Evolutionary conservation across 2,113 vertebrate species (phyloP), one percentile per base, ranked within the genome.

Genomic region (Taurulus bubalis): DNA sequence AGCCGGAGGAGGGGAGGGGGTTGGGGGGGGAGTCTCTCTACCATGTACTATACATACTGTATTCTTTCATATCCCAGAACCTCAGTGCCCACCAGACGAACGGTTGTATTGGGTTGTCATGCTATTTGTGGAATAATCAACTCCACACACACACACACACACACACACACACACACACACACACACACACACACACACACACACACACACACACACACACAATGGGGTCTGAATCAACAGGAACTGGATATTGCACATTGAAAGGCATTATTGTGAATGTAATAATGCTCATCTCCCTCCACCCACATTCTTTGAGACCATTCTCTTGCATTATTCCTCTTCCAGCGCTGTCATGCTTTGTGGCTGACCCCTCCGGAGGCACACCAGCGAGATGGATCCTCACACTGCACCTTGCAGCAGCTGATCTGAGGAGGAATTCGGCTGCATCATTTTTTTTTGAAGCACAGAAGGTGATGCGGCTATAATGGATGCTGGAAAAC

Each of bases 41-140:
- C 38, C 30, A 32, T 84, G 65, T 71, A n/a, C n/a, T n/a, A n/a
- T n/a, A n/a, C n/a, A n/a, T n/a, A n/a, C n/a, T n/a, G n/a, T 75
- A 51, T 81, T 73, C 86, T 77, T 80, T 38, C 7, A 82, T 75
- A 71, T 71, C 78, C 78, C 71, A 81, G n/a, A 85, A 80, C 76
- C 45, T 58, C 68, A 71, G 72, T 76, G 84, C 78, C 71, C 40
- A 32, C 71, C 36, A 32, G 69, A 42, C 20, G 84, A 82, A 87
- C 74, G 74, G 69, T 63, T 70, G 73, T 65, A 71, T 58, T 71
- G 78, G 82, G 24, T 68, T 83, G 83, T 79, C 71, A 88, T 78
- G 68, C 83, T 80, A 78, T 91, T 85, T 88, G 85, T 62, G 69
- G 75, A 81, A 83, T 84, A 87, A 86, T 90, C 22, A 62, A 68